Conservation (phyloP, 1,140 invertebrate genomes). For the Campodea augens region DNA sequence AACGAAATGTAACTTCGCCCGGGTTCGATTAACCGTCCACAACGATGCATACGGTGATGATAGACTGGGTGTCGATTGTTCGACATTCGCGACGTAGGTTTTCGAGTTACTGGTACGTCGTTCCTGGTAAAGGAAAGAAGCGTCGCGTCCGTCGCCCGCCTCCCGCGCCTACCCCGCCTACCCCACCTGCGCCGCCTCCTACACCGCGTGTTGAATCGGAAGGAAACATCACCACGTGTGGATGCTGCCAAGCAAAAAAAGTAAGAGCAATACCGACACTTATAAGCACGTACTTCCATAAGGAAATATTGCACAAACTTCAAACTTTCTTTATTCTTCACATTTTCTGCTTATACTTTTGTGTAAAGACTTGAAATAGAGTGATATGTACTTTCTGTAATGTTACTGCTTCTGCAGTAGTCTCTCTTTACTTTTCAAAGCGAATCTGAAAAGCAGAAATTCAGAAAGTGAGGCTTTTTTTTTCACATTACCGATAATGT, state of each 20-base stretch:
- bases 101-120: slow-evolving; percentile 45
- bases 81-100: slow-evolving; percentile 46
- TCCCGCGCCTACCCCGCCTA: slow-evolving; percentile 10
- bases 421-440: neutral
- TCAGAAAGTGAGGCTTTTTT: too few relatives aligned
- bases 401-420: neutral
- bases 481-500: too few relatives aligned
- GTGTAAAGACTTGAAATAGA: neutral
- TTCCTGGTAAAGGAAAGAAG: slow-evolving; percentile 24
- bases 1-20: too few relatives aligned
- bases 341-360: neutral
- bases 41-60: too few relatives aligned
- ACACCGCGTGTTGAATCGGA: slow-evolving; percentile 8
- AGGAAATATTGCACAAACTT: neutral
- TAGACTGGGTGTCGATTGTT: slow-evolving; percentile 60
- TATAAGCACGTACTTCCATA: too few relatives aligned
- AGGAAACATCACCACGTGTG: slow-evolving; percentile 16
- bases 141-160: slow-evolving; percentile 36
- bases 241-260: slow-evolving; percentile 22
- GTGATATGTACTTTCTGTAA: neutral
- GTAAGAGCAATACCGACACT: too few relatives aligned
- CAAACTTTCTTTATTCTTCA: neutral
- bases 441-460: neutral
- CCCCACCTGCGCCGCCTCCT: slow-evolving; percentile 8
- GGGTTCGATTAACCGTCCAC: too few relatives aligned